phyloP scores from a whole-genome alignment of 2,797 vertebrate species.

The Emydoidea blandingii region DNA sequence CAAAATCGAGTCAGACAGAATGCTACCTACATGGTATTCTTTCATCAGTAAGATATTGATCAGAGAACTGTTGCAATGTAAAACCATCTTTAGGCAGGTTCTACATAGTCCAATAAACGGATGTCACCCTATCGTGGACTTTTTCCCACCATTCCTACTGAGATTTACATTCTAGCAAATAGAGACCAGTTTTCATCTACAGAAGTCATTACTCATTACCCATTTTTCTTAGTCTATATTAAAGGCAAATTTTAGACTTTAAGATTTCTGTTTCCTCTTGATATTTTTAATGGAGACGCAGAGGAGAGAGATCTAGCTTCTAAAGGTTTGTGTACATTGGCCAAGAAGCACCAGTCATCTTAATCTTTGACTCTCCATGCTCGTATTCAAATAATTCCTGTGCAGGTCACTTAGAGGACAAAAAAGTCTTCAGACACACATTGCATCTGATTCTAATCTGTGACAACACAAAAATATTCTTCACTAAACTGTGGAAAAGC shows the following conservation, averaged over 20 bases:
- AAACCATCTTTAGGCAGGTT: neutral
- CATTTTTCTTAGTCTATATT: neutral
- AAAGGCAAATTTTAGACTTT: constrained; percentile 4
- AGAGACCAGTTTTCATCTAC: constrained; percentile 4
- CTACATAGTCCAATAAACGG: neutral
- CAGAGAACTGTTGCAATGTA: constrained; percentile 1
- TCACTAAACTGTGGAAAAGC: neutral
- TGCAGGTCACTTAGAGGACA: neutral
- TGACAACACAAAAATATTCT: neutral
- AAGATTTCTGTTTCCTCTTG: neutral
- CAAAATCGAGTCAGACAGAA: neutral
- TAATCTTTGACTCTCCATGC: neutral
- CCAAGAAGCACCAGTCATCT: neutral
- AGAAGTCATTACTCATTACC: neutral
- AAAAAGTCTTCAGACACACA: neutral
- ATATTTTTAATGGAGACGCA: neutral
- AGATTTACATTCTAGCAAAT: neutral
- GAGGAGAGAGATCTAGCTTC: neutral
- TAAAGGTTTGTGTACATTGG: neutral
- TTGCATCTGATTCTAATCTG: neutral
- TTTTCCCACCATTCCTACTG: neutral
- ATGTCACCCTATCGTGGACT: neutral
- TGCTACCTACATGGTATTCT: neutral
- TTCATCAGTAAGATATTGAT: neutral
- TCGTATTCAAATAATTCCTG: neutral